These are phyloP conservation scores for Andrena praecox DNA, from an alignment of 2,888 invertebrate genomes.

Conservation along the genomic window DNA sequence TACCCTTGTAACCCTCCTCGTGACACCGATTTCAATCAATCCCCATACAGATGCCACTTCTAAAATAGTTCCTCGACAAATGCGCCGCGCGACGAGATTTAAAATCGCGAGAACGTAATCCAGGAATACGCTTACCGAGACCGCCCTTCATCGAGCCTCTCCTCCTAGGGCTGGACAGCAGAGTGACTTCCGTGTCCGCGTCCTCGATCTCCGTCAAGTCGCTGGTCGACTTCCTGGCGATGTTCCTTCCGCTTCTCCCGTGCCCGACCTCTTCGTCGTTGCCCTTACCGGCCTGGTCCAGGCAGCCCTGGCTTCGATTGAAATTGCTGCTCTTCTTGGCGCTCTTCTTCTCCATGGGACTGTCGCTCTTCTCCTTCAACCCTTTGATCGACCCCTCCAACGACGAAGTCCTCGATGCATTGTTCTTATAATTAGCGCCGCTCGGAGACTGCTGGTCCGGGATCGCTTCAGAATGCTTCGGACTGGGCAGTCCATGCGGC, in stretches of 20 bases:
- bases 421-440: constrained; percentile 31
- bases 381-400: constrained; percentile 37
- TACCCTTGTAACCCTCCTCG: not conserved
- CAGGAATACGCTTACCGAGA: constrained; percentile 73
- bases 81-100: no score
- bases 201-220: constrained; percentile 89
- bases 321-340: constrained; percentile 65
- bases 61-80: not conserved
- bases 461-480: constrained; percentile 28
- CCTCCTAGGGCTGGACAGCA: constrained; percentile 89
- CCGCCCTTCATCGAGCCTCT: constrained; percentile 87
- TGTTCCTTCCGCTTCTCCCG: constrained; percentile 64
- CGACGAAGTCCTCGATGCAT: constrained; percentile 40
- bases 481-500: constrained; percentile 28
- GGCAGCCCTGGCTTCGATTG: constrained; percentile 81
- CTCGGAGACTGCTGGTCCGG: constrained; percentile 45
- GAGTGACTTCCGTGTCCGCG: constrained; percentile 87
- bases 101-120: not conserved
- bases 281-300: constrained; percentile 66
- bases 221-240: constrained; percentile 90
- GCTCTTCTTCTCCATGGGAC: constrained; percentile 42
- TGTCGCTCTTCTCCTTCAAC: constrained; percentile 34
- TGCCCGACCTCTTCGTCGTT: constrained; percentile 12
- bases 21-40: not conserved
- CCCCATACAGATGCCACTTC: not conserved